These are phyloP conservation scores for Hedychridium roseum DNA, from an alignment of 2,888 invertebrate genomes.

Conservation along the genomic window DNA sequence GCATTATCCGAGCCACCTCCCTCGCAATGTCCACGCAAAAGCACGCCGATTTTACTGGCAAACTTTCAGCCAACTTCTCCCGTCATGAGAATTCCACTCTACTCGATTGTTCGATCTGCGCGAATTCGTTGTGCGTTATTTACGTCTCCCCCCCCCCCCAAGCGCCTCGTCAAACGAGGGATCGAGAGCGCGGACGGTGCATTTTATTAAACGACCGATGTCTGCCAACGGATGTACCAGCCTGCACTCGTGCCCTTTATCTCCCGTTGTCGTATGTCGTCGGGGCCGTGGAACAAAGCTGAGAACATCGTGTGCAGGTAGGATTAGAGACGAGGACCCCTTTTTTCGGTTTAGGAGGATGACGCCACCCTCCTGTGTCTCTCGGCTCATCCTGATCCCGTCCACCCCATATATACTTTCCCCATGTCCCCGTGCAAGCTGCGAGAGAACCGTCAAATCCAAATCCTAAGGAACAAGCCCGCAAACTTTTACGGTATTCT, in stretches of 20 bases:
- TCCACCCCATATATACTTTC: slow-evolving; percentile 10
- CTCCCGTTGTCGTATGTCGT: too few relatives aligned
- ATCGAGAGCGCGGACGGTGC: slow-evolving; percentile 1
- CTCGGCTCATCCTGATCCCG: slow-evolving; percentile 35
- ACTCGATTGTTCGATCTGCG: not conserved
- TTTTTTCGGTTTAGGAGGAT: slow-evolving; percentile 52
- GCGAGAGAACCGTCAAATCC: not conserved
- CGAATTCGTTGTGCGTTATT: slow-evolving; percentile 3
- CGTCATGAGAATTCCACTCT: not conserved
- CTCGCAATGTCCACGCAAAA: too few relatives aligned
- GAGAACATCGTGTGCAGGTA: slow-evolving; percentile 63
- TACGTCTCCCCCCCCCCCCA: slow-evolving; percentile 9
- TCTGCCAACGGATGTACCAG: too few relatives aligned
- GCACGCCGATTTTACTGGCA: too few relatives aligned
- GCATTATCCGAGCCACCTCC: slow-evolving; percentile 28
- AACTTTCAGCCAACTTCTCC: not conserved
- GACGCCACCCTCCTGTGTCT: slow-evolving; percentile 40
- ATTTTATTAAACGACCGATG: too few relatives aligned
- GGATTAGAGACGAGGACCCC: slow-evolving; percentile 59
- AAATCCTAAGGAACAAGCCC: not conserved
- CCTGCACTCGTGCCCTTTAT: too few relatives aligned
- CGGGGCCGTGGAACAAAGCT: slow-evolving; percentile 47
- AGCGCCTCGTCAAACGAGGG: too few relatives aligned
- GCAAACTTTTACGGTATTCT: too few relatives aligned
- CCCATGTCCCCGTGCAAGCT: not conserved